Evolutionary conservation across 2,888 invertebrate genomes (phyloP), one percentile per base, ranked within the genome.

Genomic region (Aphodius sticticus): DNA sequence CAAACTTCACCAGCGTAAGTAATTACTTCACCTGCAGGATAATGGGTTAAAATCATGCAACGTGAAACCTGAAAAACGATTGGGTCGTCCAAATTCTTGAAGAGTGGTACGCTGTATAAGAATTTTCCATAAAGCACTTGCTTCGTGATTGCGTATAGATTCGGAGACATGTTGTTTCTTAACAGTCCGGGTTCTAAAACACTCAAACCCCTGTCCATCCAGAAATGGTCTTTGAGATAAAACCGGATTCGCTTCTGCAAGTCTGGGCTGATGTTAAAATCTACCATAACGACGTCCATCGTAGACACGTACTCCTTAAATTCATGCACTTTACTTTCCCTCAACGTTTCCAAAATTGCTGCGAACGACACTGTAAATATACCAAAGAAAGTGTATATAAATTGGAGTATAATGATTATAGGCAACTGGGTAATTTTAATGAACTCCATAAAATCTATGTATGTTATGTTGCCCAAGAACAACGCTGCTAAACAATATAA

Each of bases 271-370:
- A 91, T 90, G 80, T 90, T 89, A 80, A 91, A 90, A 83, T 91
- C 91, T 77, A 87, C 87, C 89, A 91, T 90, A 82, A 91, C 90
- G 84, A 89, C 90, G 78, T 91, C 90, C 82, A 91, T 90, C 0
- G 72, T 78, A 12, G 53, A 35, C 1, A 81, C 76, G 74, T 77
- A 81, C 26, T 81, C 80, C 14, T 78, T 78, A 75, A 76, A 81
- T 70, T 16, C 36, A n/a, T 79, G 77, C 16, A 26, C 15, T n/a
- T 78, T 72, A 12, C 69, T 76, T 90, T 91, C 81, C 89, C 88
- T 70, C 90, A 90, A 0, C 89, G 88, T 89, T 90, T 80, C 91
- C 80, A 90, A 82, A 84, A 91, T 90, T 1, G 90, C 89, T 0
- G 90, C 90, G 86, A 90, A 90, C 0, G 82, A 69, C 35, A 79